Evolutionary conservation across 2,888 invertebrate genomes (phyloP).

Genomic region (Xestia ashworthii): DNA sequence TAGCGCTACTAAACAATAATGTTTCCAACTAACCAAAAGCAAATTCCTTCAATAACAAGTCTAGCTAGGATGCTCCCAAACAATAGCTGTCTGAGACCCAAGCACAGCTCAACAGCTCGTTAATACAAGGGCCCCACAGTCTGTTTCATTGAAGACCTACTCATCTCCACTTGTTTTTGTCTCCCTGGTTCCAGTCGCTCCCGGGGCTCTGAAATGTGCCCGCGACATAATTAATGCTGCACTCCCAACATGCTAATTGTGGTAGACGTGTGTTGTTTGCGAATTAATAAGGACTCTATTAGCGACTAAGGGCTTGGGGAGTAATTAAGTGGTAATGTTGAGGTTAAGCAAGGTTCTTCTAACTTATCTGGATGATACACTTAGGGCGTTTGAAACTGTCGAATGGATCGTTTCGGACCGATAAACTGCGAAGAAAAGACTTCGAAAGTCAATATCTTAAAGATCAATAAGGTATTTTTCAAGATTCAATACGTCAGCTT

Average conservation of each 20-base stretch:
- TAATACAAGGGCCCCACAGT: constrained; percentile 58
- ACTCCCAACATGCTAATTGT: constrained; percentile 59
- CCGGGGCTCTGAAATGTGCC: constrained; percentile 35
- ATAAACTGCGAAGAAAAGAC: neutral
- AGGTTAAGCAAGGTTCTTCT: neutral
- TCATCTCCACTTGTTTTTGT: constrained; percentile 60
- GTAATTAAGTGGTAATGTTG: constrained; percentile 30
- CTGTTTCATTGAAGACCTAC: constrained; percentile 66
- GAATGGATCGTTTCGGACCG: neutral
- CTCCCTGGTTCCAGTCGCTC: constrained; percentile 35
- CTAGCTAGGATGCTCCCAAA: constrained; percentile 38
- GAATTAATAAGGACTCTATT: constrained; percentile 39
- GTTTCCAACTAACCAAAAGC: neutral
- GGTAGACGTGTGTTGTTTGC: constrained; percentile 54
- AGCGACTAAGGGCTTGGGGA: neutral
- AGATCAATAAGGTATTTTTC: constrained; percentile 17
- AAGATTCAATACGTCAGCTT: constrained; percentile 28
- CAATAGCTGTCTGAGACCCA: constrained; percentile 51
- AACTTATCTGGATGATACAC: neutral
- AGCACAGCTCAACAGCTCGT: constrained; percentile 57
- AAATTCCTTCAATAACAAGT: constrained; percentile 21
- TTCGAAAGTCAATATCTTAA: neutral
- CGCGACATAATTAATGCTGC: constrained; percentile 58
- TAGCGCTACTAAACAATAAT: neutral
- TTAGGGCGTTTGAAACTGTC: neutral